phyloP scores from a whole-genome alignment of 2,797 vertebrate genomes.

The Rhabdomys pumilio region DNA sequence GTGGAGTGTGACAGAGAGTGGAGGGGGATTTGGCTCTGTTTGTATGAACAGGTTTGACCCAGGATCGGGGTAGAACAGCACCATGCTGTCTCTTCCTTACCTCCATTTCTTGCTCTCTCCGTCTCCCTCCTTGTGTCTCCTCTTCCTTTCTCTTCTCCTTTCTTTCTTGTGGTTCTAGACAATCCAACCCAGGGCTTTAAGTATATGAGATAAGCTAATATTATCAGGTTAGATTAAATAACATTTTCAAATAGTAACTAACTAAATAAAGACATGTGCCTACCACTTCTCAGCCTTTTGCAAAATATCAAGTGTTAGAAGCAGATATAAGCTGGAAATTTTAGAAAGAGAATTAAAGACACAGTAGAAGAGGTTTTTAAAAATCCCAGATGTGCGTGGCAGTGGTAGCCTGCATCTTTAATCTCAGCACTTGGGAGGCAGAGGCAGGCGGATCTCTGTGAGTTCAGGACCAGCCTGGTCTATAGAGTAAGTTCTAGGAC shows the following conservation, averaged over 20 bases:
- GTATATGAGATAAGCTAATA: background rate
- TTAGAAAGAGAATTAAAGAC: background rate
- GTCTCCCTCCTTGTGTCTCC: background rate
- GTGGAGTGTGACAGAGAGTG: background rate
- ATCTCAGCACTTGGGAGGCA: too few species aligned
- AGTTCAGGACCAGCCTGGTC: too few species aligned
- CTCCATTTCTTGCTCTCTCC: too few species aligned
- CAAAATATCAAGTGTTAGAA: background rate
- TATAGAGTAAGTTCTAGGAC: too few species aligned
- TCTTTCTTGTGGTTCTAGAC: background rate
- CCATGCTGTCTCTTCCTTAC: background rate
- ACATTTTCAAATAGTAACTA: background rate
- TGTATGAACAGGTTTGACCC: background rate
- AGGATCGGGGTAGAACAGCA: background rate
- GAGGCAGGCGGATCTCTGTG: too few species aligned
- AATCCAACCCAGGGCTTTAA: background rate
- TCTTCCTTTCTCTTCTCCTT: background rate
- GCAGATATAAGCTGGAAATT: background rate
- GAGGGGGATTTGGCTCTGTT: background rate
- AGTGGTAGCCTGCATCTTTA: too few species aligned
- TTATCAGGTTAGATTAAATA: background rate
- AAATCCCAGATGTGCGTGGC: background rate
- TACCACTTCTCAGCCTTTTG: background rate
- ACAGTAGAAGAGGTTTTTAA: background rate
- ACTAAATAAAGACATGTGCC: background rate